These are phyloP conservation scores for Eurosta solidaginis DNA, from an alignment of 1,140 invertebrate species.

Conservation along the genomic window DNA sequence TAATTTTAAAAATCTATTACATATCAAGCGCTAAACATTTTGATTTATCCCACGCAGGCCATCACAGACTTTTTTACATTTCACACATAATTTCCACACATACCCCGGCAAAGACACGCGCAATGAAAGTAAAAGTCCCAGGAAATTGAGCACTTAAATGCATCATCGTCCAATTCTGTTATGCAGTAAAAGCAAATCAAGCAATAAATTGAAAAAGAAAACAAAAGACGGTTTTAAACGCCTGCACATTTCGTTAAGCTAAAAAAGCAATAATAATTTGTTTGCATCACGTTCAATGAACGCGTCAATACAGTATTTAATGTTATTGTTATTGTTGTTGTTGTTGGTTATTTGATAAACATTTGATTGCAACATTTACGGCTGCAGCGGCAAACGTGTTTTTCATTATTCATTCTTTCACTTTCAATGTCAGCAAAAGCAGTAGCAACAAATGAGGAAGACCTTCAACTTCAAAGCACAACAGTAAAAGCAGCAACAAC, in stretches of 20 bases:
- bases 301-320: not conserved
- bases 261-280: not conserved
- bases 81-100: not conserved
- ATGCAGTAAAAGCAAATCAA: too few species aligned
- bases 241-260: not conserved
- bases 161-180: not conserved
- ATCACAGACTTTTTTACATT: not conserved
- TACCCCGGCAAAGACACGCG: not conserved
- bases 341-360: not conserved
- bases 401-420: not conserved
- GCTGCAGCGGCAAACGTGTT: not conserved
- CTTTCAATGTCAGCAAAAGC: conserved; percentile 25
- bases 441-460: not conserved
- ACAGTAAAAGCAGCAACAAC: not conserved
- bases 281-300: not conserved
- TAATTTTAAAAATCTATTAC: too few species aligned
- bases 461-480: not conserved
- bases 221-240: not conserved
- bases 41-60: not conserved
- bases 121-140: conserved; percentile 23
- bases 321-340: not conserved
- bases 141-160: conserved; percentile 20
- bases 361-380: not conserved
- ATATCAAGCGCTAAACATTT: too few species aligned
- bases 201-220: not conserved